phyloP scores from a whole-genome alignment of 2,797 vertebrate species.

The Spinus pinus region DNA sequence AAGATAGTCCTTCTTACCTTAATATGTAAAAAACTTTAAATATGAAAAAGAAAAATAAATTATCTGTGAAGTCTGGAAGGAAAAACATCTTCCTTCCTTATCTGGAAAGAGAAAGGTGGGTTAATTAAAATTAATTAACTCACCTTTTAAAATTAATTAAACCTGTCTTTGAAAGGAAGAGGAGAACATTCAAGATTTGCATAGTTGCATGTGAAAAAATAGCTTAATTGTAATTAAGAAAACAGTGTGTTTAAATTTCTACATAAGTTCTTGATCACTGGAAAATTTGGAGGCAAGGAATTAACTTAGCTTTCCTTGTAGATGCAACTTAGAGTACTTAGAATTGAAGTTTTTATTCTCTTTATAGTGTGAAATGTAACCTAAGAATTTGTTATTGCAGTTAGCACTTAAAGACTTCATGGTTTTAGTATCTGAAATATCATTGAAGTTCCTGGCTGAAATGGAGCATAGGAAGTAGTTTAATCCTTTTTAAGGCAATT shows the following conservation, averaged over 20 bases:
- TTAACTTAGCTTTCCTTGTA: background rate
- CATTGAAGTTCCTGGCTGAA: background rate
- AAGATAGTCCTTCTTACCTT: background rate
- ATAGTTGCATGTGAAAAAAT: background rate
- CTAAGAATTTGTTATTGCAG: background rate
- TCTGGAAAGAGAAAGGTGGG: background rate
- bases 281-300: background rate
- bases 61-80: background rate
- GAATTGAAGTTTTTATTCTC: background rate
- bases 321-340: accelerated
- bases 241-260: background rate
- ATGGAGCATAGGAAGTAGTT: background rate
- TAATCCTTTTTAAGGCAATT: background rate
- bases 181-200: background rate
- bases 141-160: background rate
- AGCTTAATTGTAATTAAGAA: background rate
- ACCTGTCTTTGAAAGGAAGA: background rate
- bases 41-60: background rate
- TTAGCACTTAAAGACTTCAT: background rate
- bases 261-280: background rate
- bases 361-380: background rate
- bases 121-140: background rate
- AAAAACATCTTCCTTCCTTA: background rate
- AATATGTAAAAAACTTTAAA: background rate
- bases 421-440: background rate